phyloP scores from a whole-genome alignment of 2,113 vertebrate species.

The Podiceps cristatus region DNA sequence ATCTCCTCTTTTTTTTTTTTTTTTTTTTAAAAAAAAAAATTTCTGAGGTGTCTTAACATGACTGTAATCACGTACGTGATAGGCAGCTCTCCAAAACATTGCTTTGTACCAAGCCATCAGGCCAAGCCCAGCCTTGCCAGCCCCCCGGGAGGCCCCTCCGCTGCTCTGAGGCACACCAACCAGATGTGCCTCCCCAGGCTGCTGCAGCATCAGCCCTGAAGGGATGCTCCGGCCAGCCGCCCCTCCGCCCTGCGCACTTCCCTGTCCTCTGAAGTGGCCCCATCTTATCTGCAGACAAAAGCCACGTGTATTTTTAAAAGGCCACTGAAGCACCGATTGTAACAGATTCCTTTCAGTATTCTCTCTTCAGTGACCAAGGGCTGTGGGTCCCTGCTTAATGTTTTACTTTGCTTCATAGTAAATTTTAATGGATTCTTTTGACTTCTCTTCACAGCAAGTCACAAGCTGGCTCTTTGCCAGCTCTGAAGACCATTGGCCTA shows the following conservation, averaged over 20 bases:
- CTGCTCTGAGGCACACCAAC: rapidly evolving
- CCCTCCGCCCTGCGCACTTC: rapidly evolving
- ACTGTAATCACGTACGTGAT: not conserved
- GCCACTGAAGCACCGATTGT: not conserved
- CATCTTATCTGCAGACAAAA: not conserved
- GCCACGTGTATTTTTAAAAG: not conserved
- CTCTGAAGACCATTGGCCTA: not conserved
- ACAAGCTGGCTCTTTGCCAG: not conserved
- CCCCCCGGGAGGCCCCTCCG: not conserved
- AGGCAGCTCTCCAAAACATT: not conserved
- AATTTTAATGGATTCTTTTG: not conserved
- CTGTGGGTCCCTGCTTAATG: not conserved
- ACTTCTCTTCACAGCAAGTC: not conserved
- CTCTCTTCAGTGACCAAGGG: not conserved
- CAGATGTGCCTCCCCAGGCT: not conserved
- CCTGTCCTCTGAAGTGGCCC: not conserved
- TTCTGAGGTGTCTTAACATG: not conserved
- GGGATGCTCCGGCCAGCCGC: not conserved
- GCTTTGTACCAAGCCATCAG: not conserved
- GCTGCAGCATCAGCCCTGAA: not conserved
- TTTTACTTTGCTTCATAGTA: not conserved
- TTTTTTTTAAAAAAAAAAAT: too few relatives aligned
- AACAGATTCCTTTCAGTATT: not conserved
- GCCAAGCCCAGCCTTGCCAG: not conserved
- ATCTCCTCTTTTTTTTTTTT: not conserved